These are phyloP conservation scores for Cetoscarus ocellatus DNA, from an alignment of 2,797 vertebrate species.

Conservation along the genomic window DNA sequence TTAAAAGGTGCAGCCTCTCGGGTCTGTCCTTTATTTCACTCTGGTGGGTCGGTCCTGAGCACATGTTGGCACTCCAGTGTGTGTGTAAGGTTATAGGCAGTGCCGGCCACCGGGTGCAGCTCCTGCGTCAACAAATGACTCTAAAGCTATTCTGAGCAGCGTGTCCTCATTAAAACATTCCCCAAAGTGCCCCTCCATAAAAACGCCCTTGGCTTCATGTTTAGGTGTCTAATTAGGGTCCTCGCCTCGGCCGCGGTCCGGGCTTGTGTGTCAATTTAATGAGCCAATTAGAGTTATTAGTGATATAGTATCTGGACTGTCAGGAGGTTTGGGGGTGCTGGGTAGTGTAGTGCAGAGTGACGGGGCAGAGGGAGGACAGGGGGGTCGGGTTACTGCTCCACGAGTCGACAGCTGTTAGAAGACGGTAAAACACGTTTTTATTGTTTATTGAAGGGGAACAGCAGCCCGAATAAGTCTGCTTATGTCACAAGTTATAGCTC, in stretches of 20 bases:
- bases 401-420: constrained; percentile 28
- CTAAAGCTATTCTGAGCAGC: constrained; percentile 75
- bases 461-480: too few species aligned
- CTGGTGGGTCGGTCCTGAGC: neutral
- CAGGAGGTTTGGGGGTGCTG: constrained; percentile 46
- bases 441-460: too few species aligned
- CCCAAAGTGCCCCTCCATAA: constrained; percentile 77
- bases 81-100: constrained; percentile 31
- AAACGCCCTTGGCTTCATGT: constrained; percentile 76
- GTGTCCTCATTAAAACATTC: constrained; percentile 85
- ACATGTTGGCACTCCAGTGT: neutral
- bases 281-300: constrained; percentile 77
- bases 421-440: too few species aligned
- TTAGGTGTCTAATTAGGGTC: constrained; percentile 82
- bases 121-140: constrained; percentile 78
- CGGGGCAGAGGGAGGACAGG: constrained; percentile 54
- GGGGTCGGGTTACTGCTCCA: constrained; percentile 49
- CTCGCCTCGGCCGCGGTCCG: constrained; percentile 63
- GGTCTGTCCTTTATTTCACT: neutral
- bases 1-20: neutral
- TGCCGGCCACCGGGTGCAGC: constrained; percentile 58
- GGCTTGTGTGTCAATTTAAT: constrained; percentile 81
- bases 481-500: too few species aligned
- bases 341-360: constrained; percentile 35
- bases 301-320: constrained; percentile 77